Evolutionary conservation across 2,888 invertebrate genomes (phyloP).

Genomic region (Cephus rjabovi): DNA sequence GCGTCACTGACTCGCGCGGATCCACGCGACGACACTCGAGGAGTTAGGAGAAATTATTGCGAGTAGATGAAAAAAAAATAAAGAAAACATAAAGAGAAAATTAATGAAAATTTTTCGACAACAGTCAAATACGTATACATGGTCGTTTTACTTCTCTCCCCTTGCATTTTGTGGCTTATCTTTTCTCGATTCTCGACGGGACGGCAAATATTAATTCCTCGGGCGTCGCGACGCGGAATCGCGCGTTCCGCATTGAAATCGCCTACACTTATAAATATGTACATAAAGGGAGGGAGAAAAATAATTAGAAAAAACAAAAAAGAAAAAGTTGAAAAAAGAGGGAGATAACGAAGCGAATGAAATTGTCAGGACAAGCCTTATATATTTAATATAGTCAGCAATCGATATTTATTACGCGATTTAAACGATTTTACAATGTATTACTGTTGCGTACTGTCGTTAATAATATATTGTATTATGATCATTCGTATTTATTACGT

Average conservation of each 20-base stretch:
- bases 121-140: not conserved
- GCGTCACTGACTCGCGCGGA: not conserved
- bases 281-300: conserved; percentile 24
- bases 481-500: conserved; percentile 16
- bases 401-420: conserved; percentile 31
- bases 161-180: conserved; percentile 13
- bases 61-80: conserved; percentile 7
- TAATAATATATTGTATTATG: conserved; percentile 15
- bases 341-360: not conserved
- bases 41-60: too few species aligned
- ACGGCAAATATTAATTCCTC: not conserved
- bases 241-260: conserved; percentile 26
- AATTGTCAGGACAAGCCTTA: conserved; percentile 32
- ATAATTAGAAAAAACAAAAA: conserved; percentile 7
- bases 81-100: conserved; percentile 5
- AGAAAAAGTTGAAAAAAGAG: conserved; percentile 5
- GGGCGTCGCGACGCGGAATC: conserved; percentile 24
- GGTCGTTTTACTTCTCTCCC: not conserved
- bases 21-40: not conserved
- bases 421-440: not conserved
- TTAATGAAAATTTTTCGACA: not conserved
- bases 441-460: conserved; percentile 6
- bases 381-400: conserved; percentile 32
- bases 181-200: not conserved
- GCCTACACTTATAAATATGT: conserved; percentile 37